Evolutionary conservation across 2,113 vertebrate species (phyloP), one percentile per base, ranked within the genome.

Genomic region (Andinoacara biseriatus): DNA sequence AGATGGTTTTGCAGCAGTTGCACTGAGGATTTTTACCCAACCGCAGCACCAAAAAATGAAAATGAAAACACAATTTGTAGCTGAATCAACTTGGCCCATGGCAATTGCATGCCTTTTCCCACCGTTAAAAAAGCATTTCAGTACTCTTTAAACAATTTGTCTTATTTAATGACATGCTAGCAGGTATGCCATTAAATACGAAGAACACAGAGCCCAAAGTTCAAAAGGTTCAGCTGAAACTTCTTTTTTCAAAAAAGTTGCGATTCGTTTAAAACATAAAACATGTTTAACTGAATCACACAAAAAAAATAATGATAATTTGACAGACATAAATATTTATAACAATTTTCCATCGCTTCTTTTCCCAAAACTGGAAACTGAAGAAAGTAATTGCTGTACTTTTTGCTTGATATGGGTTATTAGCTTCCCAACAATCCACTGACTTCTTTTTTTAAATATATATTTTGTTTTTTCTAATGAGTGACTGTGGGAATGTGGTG

Each of bases 21-120:
- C 52, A n/a, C 52, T 49, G 58, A 89, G 49, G 62, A 83, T 75
- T 85, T 33, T 76, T 18, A 84, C 61, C 77, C 56, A 58, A 90
- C 77, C 29, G 15, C 80, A 86, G 80, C 69, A 81, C n/a, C 35
- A 63, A 74, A 81, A 85, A 83, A 72, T 52, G 43, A 84, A 84
- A 90, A 81, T 22, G 54, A 88, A 91, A 89, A 91, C 87, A 87
- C 87, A 5, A 91, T 89, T 80, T 89, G 74, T 87, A 85, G 86
- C 67, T 81, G 78, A 78, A 87, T 84, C 63, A 85, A 83, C 78
- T 85, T 86, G 85, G 81, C 61, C 58, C 11, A 24, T 14, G n/a
- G 61, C 29, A 2, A 18, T 63, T 56, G 2, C 18, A 24, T 84
- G 52, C 78, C 56, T 89, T 78, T 83, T 76, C 63, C 78, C 77